Conservation (phyloP, 1,140 invertebrate genomes). For the Parasteatoda tepidariorum region DNA sequence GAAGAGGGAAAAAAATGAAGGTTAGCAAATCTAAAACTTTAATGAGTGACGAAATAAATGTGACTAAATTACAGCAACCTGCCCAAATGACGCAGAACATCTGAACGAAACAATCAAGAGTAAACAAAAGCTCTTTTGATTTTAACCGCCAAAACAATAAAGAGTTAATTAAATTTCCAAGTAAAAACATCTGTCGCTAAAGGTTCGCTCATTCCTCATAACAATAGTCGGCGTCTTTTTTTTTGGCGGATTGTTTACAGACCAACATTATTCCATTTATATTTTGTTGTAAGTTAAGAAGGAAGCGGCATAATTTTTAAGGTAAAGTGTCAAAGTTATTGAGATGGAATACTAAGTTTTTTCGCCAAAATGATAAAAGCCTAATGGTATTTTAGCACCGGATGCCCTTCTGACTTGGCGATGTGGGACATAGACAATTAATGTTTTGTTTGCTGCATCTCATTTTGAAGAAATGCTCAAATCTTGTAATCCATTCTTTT, state of each 20-base stretch:
- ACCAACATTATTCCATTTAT: not conserved
- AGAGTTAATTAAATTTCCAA: constrained; percentile 36
- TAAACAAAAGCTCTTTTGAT: constrained; percentile 20
- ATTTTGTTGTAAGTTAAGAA: constrained; percentile 30
- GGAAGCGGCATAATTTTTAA: constrained; percentile 27
- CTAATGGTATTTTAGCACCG: constrained; percentile 2
- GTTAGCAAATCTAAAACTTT: not conserved
- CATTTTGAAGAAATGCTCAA: not conserved
- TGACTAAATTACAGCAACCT: not conserved
- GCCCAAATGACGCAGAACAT: not conserved
- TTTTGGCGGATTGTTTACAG: constrained; percentile 14
- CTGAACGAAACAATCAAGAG: too few relatives aligned
- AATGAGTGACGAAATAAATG: not conserved
- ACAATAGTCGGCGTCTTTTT: not conserved
- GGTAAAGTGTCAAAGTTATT: not conserved
- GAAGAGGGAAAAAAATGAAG: not conserved
- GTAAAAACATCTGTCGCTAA: constrained; percentile 25
- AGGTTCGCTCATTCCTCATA: constrained; percentile 4
- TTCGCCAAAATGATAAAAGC: too few relatives aligned
- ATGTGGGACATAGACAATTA: constrained; percentile 16
- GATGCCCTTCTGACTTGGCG: not conserved
- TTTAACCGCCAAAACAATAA: constrained; percentile 22
- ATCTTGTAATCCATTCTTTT: too few relatives aligned
- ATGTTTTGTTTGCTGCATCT: not conserved
- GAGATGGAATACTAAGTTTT: too few relatives aligned